Percentiles rank a stretch among this genome's conserved stretches.
Evolutionary conservation across 2,888 invertebrate species (phyloP).

Genomic region (Cantharis nigra): DNA sequence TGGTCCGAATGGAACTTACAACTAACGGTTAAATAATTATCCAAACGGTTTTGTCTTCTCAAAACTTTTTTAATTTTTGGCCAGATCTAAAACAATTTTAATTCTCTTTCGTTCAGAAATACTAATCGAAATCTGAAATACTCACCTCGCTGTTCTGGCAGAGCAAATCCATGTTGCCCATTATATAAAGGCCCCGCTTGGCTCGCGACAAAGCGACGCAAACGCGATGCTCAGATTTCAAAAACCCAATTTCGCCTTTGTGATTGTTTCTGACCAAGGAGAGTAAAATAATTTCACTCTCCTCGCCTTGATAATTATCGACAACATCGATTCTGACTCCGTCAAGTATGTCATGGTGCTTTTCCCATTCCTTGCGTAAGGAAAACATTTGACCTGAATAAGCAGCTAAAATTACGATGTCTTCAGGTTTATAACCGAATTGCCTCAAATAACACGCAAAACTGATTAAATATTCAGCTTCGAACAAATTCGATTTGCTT

Average conservation of each 20-base stretch:
- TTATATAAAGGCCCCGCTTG: too few relatives aligned
- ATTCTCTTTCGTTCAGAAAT: conserved; percentile 78
- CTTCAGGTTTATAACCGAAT: conserved; percentile 61
- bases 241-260: too few relatives aligned
- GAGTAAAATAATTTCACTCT: too few relatives aligned
- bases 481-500: conserved; percentile 65
- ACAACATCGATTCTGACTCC: conserved; percentile 61
- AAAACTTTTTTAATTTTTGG: background rate
- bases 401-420: conserved; percentile 50
- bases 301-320: too few relatives aligned
- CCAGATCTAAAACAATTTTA: conserved; percentile 53
- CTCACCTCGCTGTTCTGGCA: too few relatives aligned
- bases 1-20: conserved; percentile 59
- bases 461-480: conserved; percentile 66
- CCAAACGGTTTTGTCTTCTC: background rate
- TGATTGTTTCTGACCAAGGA: too few relatives aligned
- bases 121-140: conserved; percentile 62
- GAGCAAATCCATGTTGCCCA: too few relatives aligned
- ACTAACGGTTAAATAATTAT: conserved; percentile 45
- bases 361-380: conserved; percentile 57
- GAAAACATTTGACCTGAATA: conserved; percentile 72
- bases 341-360: conserved; percentile 43
- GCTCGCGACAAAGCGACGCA: too few relatives aligned
- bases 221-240: too few relatives aligned
- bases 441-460: conserved; percentile 66